Percentiles rank a stretch among this genome's conserved stretches.
phyloP scores from a whole-genome alignment of 2,113 vertebrate species.

The Actenoides hombroni region DNA sequence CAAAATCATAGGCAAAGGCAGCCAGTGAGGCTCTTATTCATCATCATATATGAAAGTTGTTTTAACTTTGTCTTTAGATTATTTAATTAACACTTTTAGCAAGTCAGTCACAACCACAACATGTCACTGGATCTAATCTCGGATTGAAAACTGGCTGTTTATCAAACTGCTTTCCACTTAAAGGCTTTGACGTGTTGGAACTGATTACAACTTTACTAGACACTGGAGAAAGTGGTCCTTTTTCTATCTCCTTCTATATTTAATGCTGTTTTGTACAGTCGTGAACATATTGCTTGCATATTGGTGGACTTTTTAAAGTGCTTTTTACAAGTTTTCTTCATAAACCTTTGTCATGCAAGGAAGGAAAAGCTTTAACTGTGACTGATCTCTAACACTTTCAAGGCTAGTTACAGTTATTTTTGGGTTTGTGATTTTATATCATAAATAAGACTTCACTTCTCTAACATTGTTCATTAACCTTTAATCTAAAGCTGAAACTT shows the following conservation, averaged over 20 bases:
- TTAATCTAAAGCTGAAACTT: not conserved
- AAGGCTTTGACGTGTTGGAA: not conserved
- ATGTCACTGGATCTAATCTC: not conserved
- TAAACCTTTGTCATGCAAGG: not conserved
- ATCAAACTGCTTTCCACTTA: not conserved
- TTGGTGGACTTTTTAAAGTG: not conserved
- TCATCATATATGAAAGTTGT: not conserved
- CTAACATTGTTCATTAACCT: not conserved
- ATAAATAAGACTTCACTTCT: not conserved
- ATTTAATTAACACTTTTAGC: not conserved
- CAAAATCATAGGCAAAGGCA: not conserved
- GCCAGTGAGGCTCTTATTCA: not conserved
- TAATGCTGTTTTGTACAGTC: not conserved
- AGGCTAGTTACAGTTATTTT: not conserved
- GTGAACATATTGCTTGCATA: not conserved
- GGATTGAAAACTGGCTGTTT: not conserved
- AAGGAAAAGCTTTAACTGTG: not conserved
- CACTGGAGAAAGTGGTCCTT: not conserved
- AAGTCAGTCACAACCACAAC: not conserved
- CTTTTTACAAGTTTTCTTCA: not conserved
- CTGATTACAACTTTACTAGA: not conserved
- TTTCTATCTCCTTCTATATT: not conserved
- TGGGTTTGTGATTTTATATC: not conserved
- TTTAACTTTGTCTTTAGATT: not conserved
- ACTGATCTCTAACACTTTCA: not conserved